Percentiles rank a stretch among this genome's conserved stretches.
These are phyloP conservation scores for Odontamblyopus lacepedii DNA, from an alignment of 2,797 vertebrate genomes.

Conservation along the genomic window DNA sequence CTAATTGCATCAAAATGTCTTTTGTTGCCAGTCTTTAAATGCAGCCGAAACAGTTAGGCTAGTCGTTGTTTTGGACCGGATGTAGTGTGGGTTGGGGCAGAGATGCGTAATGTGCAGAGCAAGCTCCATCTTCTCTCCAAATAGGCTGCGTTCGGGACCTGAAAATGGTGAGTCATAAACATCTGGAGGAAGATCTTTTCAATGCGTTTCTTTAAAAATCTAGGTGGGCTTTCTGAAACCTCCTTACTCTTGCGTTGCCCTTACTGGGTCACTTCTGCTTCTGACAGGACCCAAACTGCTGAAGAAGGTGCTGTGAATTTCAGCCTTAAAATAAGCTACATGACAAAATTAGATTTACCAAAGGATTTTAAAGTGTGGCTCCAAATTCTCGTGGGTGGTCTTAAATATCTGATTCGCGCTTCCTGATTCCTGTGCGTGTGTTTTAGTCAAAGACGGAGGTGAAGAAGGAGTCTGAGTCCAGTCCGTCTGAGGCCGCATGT, in stretches of 20 bases:
- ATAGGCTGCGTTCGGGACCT: constrained; percentile 63
- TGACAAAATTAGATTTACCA: not conserved
- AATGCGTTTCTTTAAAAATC: constrained; percentile 40
- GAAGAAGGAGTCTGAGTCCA: constrained; percentile 86
- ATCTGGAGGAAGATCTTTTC: constrained; percentile 51
- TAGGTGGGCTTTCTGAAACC: constrained; percentile 1
- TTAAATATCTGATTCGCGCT: not conserved
- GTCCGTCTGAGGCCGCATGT: constrained; percentile 87
- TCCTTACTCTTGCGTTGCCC: not conserved
- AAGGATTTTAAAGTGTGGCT: not conserved
- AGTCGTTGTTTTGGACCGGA: constrained; percentile 70
- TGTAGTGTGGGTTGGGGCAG: constrained; percentile 66
- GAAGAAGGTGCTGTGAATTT: not conserved
- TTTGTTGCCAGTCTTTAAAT: constrained; percentile 78
- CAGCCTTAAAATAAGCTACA: not conserved
- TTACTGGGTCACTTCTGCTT: not conserved
- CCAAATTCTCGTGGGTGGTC: not conserved
- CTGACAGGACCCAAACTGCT: not conserved
- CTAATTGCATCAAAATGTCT: constrained; percentile 74
- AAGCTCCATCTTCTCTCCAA: constrained; percentile 67
- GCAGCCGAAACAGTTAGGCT: constrained; percentile 63
- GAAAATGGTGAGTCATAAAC: constrained; percentile 75
- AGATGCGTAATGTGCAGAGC: constrained; percentile 72
- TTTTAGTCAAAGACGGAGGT: constrained; percentile 89
- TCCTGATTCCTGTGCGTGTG: not conserved